Base-by-base conservation (phyloP, 2,888 invertebrate genomes). In the Polyploca ridens region DNA sequence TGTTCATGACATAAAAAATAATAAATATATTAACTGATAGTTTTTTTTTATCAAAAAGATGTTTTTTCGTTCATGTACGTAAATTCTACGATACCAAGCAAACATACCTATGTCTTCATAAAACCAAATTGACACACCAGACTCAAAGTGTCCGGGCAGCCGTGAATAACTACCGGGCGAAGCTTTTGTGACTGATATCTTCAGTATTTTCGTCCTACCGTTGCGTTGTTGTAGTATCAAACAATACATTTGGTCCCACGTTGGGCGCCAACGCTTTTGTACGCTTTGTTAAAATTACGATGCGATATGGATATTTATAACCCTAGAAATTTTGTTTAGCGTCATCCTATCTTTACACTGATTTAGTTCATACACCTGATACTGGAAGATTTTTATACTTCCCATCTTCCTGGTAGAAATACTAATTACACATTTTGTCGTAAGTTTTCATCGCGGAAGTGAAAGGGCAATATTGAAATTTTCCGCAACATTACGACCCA, bases 211-310 rank as follows among this genome's bases (percentile, higher is more conserved):
- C 33, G 8, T 58, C 38, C 41, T 19, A 11, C 38, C 16, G 19
- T n/a, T 41, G 19, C 11, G 33, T 41, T 5, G 41, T 16, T 16
- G 60, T 19, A 41, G 19, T 19, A 38, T 5, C 44, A 59, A 59
- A 46, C 44, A 58, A 33, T 33, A 27, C 33, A 41, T 6, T 33
- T 5, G 44, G 46, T 46, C 46, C 59, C 63, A 63, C 46, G 63
- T 63, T 46, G 63, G 59, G 63, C 58, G 33, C 63, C 59, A 63
- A 46, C 35, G 35, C 3, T 10, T 19, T 10, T 19, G n/a, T 62
- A 8, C 14, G 11, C 10, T 10, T 44, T n/a, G 27, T 33, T 13
- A 33, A 62, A n/a, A 57, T 0, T n/a, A 49, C 19, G 46, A 54
- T 10, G 54, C 13, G 13, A 0, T 38, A 10, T 10, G 2, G 10